Evolutionary conservation across 2,797 vertebrate species (phyloP), one percentile per base, ranked within the genome.

Genomic region (Odontamblyopus rebecca): DNA sequence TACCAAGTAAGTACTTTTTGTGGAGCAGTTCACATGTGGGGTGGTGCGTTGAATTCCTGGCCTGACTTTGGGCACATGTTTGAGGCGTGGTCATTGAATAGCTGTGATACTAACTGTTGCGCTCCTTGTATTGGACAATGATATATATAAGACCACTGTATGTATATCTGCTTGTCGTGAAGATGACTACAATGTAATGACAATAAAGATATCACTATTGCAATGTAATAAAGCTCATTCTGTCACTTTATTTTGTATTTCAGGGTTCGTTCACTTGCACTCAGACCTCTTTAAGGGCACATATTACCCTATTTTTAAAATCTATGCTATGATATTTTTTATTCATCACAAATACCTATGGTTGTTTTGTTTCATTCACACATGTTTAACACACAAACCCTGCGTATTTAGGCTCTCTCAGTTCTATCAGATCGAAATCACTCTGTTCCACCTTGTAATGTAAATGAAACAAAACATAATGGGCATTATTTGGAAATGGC

Each of bases 111-210:
- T 88, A 83, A 84, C 72, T 90, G 89, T 91, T 84, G 83, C 89
- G 86, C 87, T 89, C 82, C 82, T 90, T 70, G 64, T 88, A 77
- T 68, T 85, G 88, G 89, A 90, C 66, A 72, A 81, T 76, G 86
- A 89, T 89, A 78, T 91, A 82, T 88, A 82, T 88, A 83, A 86
- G 86, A 89, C 82, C 86, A 88, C 83, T 89, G 86, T 92, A 87
- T 87, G 88, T 92, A 77, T 86, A 84, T 80, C 82, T 91, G 87
- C 87, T 89, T 91, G 86, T 92, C 26, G 91, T 92, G 89, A 91
- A 88, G 83, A 89, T 89, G 86, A 91, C 81, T 89, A 85, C 73
- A 67, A 83, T 84, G 86, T 89, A 78, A 85, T 88, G 85, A 91
- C 81, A 91, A 92, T 90, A 89, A 90, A 90, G 78, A 82, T 82